These are phyloP conservation scores for Rhinogobio ventralis DNA, from an alignment of 2,797 vertebrate genomes.

Conservation along the genomic window DNA sequence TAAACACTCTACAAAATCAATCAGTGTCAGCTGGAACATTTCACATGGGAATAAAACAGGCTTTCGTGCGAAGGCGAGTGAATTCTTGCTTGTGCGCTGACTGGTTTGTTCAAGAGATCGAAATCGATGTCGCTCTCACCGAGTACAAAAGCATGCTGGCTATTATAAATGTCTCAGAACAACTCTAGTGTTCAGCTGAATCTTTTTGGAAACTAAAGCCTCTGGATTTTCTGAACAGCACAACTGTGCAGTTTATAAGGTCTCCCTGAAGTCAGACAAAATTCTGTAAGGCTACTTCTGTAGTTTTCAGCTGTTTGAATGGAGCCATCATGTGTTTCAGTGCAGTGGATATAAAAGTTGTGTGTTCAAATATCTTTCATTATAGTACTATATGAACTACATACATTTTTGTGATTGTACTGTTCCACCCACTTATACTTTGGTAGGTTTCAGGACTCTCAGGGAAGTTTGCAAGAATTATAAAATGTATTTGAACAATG, in stretches of 20 bases:
- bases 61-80: background rate
- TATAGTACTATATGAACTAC: background rate
- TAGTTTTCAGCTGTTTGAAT: background rate
- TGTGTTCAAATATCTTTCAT: background rate
- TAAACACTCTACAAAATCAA: slow-evolving; percentile 33
- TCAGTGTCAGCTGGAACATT: slow-evolving; percentile 17
- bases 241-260: background rate
- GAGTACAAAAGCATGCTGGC: background rate
- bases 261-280: background rate
- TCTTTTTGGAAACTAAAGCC: background rate
- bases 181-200: background rate
- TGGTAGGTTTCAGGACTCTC: background rate
- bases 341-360: background rate
- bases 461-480: background rate
- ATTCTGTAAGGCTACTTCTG: background rate
- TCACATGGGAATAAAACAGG: slow-evolving; percentile 4
- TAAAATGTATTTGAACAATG: background rate
- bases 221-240: background rate
- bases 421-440: background rate
- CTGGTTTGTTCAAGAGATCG: slow-evolving; percentile 16
- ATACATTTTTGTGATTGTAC: background rate
- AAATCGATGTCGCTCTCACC: background rate
- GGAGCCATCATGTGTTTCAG: background rate
- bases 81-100: background rate
- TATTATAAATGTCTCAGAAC: slow-evolving; percentile 10